These are phyloP conservation scores for Baronia brevicornis DNA, from an alignment of 2,888 invertebrate species.

Conservation along the genomic window DNA sequence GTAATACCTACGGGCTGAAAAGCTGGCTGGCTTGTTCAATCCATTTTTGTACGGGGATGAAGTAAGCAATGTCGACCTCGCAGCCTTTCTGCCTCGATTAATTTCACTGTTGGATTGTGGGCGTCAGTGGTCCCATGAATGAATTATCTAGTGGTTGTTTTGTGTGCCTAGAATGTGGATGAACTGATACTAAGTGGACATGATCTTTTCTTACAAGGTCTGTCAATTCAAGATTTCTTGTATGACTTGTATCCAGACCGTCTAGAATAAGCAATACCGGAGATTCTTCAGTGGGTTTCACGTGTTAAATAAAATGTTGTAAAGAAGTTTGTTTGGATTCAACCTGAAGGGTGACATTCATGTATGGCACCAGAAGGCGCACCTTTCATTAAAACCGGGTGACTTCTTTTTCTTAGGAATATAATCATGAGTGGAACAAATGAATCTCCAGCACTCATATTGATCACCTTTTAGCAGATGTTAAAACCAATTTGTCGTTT, in stretches of 20 bases:
- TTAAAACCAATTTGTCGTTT: slow-evolving; percentile 30
- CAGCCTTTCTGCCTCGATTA: slow-evolving; percentile 13
- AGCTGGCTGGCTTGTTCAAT: too few species aligned
- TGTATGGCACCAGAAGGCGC: slow-evolving; percentile 15
- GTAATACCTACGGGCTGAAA: too few species aligned
- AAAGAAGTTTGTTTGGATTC: slow-evolving; percentile 17
- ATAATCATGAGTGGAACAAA: slow-evolving; percentile 17
- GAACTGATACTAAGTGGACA: slow-evolving; percentile 18
- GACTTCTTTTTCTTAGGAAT: slow-evolving; percentile 15
- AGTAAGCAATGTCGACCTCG: slow-evolving; percentile 11
- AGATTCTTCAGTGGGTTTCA: slow-evolving; percentile 5
- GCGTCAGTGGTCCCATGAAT: slow-evolving; percentile 3
- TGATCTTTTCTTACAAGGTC: slow-evolving; percentile 14
- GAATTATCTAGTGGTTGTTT: slow-evolving; percentile 16
- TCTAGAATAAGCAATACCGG: slow-evolving; percentile 13
- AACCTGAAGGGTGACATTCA: slow-evolving; percentile 17
- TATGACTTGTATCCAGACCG: slow-evolving; percentile 16
- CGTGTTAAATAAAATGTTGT: slow-evolving; percentile 35
- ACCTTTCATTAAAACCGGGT: slow-evolving; percentile 14
- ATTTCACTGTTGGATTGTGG: too few species aligned
- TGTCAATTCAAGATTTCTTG: slow-evolving; percentile 15
- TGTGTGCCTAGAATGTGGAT: slow-evolving; percentile 19
- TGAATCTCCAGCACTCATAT: slow-evolving; percentile 17
- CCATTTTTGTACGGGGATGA: slow-evolving; percentile 14
- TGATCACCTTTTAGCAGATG: slow-evolving; percentile 27